Base-by-base conservation (phyloP, 1,140 invertebrate genomes). In the Pemphigus obesinymphae region DNA sequence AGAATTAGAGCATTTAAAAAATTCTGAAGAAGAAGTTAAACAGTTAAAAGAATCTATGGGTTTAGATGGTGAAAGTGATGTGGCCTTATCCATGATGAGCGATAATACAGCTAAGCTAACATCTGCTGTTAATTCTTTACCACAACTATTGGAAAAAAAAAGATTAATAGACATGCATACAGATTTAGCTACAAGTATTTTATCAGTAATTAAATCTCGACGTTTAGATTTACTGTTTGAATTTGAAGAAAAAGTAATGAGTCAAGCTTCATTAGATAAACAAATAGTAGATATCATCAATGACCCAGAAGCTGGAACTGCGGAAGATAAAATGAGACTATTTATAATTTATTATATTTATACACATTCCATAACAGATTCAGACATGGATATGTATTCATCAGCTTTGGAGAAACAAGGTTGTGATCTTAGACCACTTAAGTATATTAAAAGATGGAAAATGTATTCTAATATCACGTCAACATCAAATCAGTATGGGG, bases 151-250 rank as follows among this genome's bases (percentile, higher is more conserved):
- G 85, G 97, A 99, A 88, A 97, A 96, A 89, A 99, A 99, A 87
- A 89, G 96, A 68, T 89, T 99, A 10, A 97, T 99, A 84, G 97
- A 99, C 87, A 97, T 98, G 93, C 98, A 99, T 87, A 99, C 96
- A 15, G 98, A 96, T 83, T 93, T 99, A 84, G 98, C 98, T 11
- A 99, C 97, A 84, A 92, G 92, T 91, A 73, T 98, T 83, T 88
- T 98, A 37, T 96, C 97, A 87, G 92, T 91, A 66, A 98, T 99
- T 34, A 98, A 97, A 89, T 83, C 82, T 20, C 89, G 97, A 50
- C 92, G 97, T 85, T 87, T 99, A 17, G 98, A 99, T 87, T 95
- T 95, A 2, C 96, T 96, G 84, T 99, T 99, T 87, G 98, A 99
- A 89, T 90, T 96, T 73, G 98, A 99, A 89, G 97, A 99, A 86